phyloP scores from a whole-genome alignment of 2,888 invertebrate species.

The Apeira syringaria region DNA sequence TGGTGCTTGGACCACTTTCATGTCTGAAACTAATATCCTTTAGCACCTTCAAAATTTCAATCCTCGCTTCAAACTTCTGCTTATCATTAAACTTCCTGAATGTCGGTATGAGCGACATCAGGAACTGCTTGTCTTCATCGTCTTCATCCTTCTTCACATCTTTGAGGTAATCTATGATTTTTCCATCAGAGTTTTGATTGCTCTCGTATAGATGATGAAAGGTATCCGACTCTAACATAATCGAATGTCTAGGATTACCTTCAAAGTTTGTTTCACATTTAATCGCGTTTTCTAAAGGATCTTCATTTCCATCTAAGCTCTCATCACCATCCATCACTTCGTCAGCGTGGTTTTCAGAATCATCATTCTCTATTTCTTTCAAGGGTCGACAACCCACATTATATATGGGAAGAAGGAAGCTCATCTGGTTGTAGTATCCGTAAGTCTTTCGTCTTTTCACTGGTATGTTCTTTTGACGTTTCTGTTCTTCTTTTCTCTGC shows the following conservation, averaged over 20 bases:
- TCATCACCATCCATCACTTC: conserved; percentile 2
- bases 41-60: conserved; percentile 54
- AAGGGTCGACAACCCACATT: conserved; percentile 6
- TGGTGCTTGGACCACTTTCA: conserved; percentile 20
- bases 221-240: conserved; percentile 10
- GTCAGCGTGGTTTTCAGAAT: conserved; percentile 8
- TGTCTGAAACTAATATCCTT: conserved; percentile 45
- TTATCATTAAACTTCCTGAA: conserved; percentile 51
- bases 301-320: conserved; percentile 4
- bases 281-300: conserved; percentile 13
- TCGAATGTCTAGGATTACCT: conserved; percentile 4
- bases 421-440: conserved; percentile 48
- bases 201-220: conserved; percentile 36
- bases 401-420: conserved; percentile 36
- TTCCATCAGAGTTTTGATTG: conserved; percentile 40
- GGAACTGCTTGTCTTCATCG: conserved; percentile 59
- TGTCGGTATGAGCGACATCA: conserved; percentile 54
- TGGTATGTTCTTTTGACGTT: conserved; percentile 34
- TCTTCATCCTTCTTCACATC: conserved; percentile 47
- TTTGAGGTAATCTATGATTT: conserved; percentile 44
- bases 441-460: conserved; percentile 50
- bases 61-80: conserved; percentile 57
- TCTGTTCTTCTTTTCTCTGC: conserved; percentile 46
- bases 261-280: conserved; percentile 33
- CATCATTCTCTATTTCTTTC: conserved; percentile 14